Conservation (phyloP, 2,888 invertebrate genomes). For the Pristionchus arcanus region DNA sequence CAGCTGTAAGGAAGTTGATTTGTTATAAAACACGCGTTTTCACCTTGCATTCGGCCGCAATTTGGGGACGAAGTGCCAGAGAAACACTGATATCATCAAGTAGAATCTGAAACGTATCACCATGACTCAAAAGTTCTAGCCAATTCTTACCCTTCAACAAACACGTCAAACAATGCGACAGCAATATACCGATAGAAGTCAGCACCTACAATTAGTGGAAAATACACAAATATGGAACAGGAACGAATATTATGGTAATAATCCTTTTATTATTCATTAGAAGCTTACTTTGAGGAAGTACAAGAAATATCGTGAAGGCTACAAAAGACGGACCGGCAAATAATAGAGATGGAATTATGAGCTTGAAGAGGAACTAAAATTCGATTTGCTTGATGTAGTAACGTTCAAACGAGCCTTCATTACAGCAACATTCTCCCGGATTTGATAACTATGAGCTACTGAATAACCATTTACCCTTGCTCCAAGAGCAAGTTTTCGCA, state of each 20-base stretch:
- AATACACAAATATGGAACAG: not conserved
- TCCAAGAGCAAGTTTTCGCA: not conserved
- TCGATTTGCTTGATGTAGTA: not conserved
- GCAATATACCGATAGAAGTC: not conserved
- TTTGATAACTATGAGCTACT: not conserved
- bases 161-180: not conserved
- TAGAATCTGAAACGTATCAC: not conserved
- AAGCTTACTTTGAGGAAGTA: not conserved
- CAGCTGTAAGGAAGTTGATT: not conserved
- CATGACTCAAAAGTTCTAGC: not conserved
- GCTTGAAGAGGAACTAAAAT: slow-evolving; percentile 13
- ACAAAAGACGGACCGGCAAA: slow-evolving; percentile 16
- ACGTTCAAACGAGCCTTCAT: not conserved
- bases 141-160: not conserved
- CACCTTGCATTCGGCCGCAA: not conserved
- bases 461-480: not conserved
- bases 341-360: not conserved
- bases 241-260: not conserved
- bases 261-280: not conserved
- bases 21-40: not conserved
- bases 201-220: not conserved
- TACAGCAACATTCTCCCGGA: not conserved
- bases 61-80: not conserved
- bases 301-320: slow-evolving; percentile 1
- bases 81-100: slow-evolving; percentile 18